These are phyloP conservation scores for Thalassaphorura encarpata DNA, from an alignment of 1,140 invertebrate species.

Conservation along the genomic window DNA sequence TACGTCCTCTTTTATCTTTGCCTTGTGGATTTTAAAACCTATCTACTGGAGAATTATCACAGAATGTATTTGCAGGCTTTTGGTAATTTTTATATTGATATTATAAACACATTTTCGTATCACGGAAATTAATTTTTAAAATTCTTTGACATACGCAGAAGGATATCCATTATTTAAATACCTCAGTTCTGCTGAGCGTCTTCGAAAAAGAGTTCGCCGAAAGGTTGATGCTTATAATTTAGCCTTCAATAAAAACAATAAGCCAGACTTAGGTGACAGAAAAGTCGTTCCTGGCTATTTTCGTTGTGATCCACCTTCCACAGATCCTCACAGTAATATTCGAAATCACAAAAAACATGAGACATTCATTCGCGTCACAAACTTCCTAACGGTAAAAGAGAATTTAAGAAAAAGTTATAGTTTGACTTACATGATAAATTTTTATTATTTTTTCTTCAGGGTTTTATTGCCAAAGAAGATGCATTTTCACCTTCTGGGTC, in stretches of 20 bases:
- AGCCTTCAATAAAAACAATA: not conserved
- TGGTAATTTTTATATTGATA: too few species aligned
- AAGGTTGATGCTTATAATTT: not conserved
- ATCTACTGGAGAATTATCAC: constrained; percentile 7
- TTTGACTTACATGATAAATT: not conserved
- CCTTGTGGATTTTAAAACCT: constrained; percentile 13
- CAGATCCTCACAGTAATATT: not conserved
- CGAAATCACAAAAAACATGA: constrained; percentile 2
- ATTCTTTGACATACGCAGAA: too few species aligned
- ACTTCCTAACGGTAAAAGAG: constrained; percentile 15
- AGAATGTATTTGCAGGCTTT: constrained; percentile 7
- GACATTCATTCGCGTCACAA: constrained; percentile 11
- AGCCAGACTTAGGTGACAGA: not conserved
- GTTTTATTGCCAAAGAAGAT: constrained; percentile 7
- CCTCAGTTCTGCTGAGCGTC: not conserved
- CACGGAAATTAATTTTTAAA: too few species aligned
- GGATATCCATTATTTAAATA: not conserved
- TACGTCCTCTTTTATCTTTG: constrained; percentile 7
- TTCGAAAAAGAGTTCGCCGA: constrained; percentile 1
- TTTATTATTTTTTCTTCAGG: not conserved
- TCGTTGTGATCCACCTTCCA: constrained; percentile 9
- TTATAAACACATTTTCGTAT: too few species aligned
- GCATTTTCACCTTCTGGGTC: not conserved
- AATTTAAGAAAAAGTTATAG: not conserved
- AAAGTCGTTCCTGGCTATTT: not conserved